Base-by-base conservation (phyloP, 2,113 vertebrate species). In the Amazona guildingii region DNA sequence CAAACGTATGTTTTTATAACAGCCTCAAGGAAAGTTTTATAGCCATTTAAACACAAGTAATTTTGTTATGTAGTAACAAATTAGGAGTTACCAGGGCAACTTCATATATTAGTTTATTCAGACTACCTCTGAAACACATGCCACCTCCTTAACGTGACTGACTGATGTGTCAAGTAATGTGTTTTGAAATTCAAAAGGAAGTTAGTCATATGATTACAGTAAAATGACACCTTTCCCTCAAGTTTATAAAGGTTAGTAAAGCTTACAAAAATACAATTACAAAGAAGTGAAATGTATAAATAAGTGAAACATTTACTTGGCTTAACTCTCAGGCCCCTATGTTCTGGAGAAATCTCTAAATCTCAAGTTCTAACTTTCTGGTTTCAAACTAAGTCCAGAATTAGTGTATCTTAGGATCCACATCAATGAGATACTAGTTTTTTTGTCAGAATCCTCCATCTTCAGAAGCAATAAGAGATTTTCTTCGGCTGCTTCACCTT, bases 11-110 rank as follows among this genome's bases (percentile, higher is more conserved):
- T 39, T 93, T 95, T 90, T 77, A 61, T 77, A 73, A 37, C 44
- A 83, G 61, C 74, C 66, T 83, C 29, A 29, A 78, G 86, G 41
- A 43, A 95, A 86, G 63, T 77, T 94, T 88, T 90, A 35, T 19
- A 63, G 67, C 25, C 78, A n/a, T 91, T 95, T 77, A 86, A 95
- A 88, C 25, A 44, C 52, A 69, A 67, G 46, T 67, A 68, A 49
- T 64, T 94, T 20, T 86, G 59, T 92, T 68, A 74, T 66, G 76
- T 55, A 55, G 76, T 52, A 76, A 94, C 67, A 95, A 92, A 80
- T 92, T 85, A 89, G 54, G 79, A 95, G 91, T 95, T 96, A 79
- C 96, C 91, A 96, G 67, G 92, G 94, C 70, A 95, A 95, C 90
- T 55, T 55, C 48, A 69, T 85, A 48, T 69, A 73, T 55, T 80